A percentile compares a stretch with the other conserved stretches of the same genome.
Conservation (phyloP, 2,888 invertebrate species). For the Lasius platythorax region DNA sequence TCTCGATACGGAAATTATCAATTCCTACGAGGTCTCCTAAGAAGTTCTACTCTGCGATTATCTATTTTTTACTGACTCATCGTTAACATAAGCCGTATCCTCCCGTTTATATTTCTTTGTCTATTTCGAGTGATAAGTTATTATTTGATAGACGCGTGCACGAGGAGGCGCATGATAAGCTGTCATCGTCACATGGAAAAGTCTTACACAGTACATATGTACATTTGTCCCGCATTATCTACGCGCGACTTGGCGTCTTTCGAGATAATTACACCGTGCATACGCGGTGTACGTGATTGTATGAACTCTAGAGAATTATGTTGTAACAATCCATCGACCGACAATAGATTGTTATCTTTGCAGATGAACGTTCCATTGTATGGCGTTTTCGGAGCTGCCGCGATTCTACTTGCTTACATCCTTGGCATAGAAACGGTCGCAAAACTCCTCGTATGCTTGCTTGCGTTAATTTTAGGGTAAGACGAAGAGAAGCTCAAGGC, state of each 20-base stretch:
- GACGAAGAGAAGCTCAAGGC: neutral
- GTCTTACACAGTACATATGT: constrained; percentile 46
- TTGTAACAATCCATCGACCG: neutral
- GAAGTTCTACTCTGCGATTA: neutral
- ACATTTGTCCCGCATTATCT: constrained; percentile 40
- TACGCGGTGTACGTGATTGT: neutral
- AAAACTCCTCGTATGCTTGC: constrained; percentile 78
- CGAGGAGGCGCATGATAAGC: constrained; percentile 11
- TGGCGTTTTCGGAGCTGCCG: constrained; percentile 81
- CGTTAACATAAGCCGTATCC: constrained; percentile 3
- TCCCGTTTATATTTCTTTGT: neutral
- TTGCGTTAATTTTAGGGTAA: constrained; percentile 83
- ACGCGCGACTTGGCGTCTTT: neutral
- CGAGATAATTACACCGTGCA: constrained; percentile 8
- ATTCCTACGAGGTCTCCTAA: neutral
- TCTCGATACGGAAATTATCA: neutral
- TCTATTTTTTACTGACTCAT: constrained; percentile 14
- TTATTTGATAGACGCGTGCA: constrained; percentile 7
- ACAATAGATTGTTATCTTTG: constrained; percentile 61
- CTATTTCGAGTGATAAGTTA: constrained; percentile 24
- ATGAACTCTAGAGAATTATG: neutral
- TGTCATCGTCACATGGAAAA: constrained; percentile 11
- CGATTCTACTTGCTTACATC: constrained; percentile 79
- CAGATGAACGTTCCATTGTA: constrained; percentile 84
- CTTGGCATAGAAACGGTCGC: constrained; percentile 81